Percentiles rank a stretch among this genome's conserved stretches.
Conservation (phyloP, 2,888 invertebrate genomes). For the Zaprionus obscuricornis region DNA sequence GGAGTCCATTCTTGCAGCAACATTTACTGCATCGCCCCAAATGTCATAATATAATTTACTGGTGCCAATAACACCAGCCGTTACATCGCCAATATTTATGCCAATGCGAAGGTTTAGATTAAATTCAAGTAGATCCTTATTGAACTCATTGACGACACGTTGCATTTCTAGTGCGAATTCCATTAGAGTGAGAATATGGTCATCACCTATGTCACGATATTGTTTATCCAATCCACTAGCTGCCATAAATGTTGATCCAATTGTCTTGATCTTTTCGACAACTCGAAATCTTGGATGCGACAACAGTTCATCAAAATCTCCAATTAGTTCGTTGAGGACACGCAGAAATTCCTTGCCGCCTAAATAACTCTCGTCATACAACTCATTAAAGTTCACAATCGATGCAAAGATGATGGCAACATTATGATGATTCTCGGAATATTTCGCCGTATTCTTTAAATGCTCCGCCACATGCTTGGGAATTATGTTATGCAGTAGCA, state of each 20-base stretch:
- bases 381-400: slow-evolving; percentile 98
- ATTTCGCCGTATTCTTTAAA: slow-evolving; percentile 95
- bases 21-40: slow-evolving; percentile 99
- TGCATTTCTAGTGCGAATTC: slow-evolving; percentile 97
- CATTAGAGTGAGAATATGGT: slow-evolving; percentile 93
- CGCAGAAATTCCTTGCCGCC: slow-evolving; percentile 97
- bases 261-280: slow-evolving; percentile 99
- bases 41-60: slow-evolving; percentile 98
- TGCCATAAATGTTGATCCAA: slow-evolving; percentile 98
- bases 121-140: slow-evolving; percentile 94
- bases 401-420: slow-evolving; percentile 98
- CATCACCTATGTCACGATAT: slow-evolving; percentile 87
- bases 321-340: slow-evolving; percentile 97
- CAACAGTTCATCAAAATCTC: slow-evolving; percentile 97
- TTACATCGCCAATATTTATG: slow-evolving; percentile 97
- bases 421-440: slow-evolving; percentile 96
- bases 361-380: slow-evolving; percentile 98
- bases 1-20: slow-evolving; percentile 98
- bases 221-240: slow-evolving; percentile 96
- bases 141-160: slow-evolving; percentile 93
- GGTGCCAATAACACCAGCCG: slow-evolving; percentile 98
- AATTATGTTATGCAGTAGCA: slow-evolving; percentile 98
- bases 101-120: slow-evolving; percentile 94
- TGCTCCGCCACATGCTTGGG: slow-evolving; percentile 97
- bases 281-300: slow-evolving; percentile 91